Evolutionary conservation across 1,140 invertebrate genomes (phyloP), one percentile per base, ranked within the genome.

Genomic region (Panagrolaimus sp.): DNA sequence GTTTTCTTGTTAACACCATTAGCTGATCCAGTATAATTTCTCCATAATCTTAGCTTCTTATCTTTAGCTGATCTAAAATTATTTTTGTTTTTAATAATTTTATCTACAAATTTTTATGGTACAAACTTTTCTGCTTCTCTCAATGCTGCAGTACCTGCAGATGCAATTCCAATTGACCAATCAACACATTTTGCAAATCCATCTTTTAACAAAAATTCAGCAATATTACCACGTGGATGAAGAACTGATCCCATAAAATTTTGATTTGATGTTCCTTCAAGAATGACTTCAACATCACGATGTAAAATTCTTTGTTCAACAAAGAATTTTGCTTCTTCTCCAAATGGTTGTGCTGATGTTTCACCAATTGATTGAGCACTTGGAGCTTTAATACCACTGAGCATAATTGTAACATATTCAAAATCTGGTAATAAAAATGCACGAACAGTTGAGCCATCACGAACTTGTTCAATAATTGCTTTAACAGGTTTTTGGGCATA

Each of bases 141-240:
- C 5, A 96, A 85, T 79, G 91, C 91, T 43, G 93, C 90, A 27
- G 90, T 88, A 62, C 92, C 90, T 72, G 85, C 85, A 51, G 91
- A 91, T 78, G 93, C 91, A 45, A 90, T 89, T 27, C 84, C 90
- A 84, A 98, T 78, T 38, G 78, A 78, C 93, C 93, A 96, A 82
- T 98, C 94, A n/a, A 97, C 92, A 82, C 93, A 97, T 80, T 89
- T 89, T 0, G 93, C 96, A 79, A 95, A 92, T 25, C 96, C 95
- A 85, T 96, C 91, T 71, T 85, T 88, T 63, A 99, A 82, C 47
- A 99, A 85, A 51, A 90, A 87, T 82, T 97, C 94, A 0, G 96
- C 93, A 84, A 99, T 98, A 80, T 97, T 97, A 71, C 90, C 90
- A 82, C 88, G 89, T 85, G 94, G 93, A 85, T 97, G 93, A 44